These are phyloP conservation scores for Thera britannica DNA, from an alignment of 2,888 invertebrate species.

Conservation along the genomic window DNA sequence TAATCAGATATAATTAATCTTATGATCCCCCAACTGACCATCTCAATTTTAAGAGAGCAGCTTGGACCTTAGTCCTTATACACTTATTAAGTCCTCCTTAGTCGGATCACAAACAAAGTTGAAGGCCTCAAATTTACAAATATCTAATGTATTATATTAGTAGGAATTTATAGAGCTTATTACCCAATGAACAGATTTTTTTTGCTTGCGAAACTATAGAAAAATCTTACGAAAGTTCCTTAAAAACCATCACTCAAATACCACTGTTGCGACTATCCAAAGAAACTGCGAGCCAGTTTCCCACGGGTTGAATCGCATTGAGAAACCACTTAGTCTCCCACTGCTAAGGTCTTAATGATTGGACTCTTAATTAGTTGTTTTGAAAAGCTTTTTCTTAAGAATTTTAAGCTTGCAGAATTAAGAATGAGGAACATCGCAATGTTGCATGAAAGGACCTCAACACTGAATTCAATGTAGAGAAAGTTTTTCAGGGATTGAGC, in stretches of 20 bases:
- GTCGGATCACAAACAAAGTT: too few species aligned
- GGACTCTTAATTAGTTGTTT: conserved; percentile 56
- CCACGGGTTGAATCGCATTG: conserved; percentile 59
- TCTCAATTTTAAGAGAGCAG: too few species aligned
- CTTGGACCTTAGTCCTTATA: too few species aligned
- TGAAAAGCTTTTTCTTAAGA: conserved; percentile 20
- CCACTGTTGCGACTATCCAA: conserved; percentile 59
- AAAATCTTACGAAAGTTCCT: conserved; percentile 61
- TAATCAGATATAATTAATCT: too few species aligned
- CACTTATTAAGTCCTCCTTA: too few species aligned
- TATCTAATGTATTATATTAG: too few species aligned
- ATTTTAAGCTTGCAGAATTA: conserved; percentile 18
- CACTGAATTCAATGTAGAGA: background rate
- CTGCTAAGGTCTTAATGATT: conserved; percentile 57
- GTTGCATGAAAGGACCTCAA: background rate
- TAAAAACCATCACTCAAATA: conserved; percentile 60
- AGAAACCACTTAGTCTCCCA: conserved; percentile 59
- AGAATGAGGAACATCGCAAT: conserved; percentile 9
- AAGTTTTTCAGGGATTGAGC: background rate
- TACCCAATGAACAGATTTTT: too few species aligned
- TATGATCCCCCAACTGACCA: too few species aligned
- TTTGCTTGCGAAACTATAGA: conserved; percentile 41
- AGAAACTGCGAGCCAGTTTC: conserved; percentile 69
- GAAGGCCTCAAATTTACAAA: too few species aligned
- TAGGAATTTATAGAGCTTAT: too few species aligned